Evolutionary conservation across 2,888 invertebrate genomes (phyloP).

Genomic region (Meganola albula): DNA sequence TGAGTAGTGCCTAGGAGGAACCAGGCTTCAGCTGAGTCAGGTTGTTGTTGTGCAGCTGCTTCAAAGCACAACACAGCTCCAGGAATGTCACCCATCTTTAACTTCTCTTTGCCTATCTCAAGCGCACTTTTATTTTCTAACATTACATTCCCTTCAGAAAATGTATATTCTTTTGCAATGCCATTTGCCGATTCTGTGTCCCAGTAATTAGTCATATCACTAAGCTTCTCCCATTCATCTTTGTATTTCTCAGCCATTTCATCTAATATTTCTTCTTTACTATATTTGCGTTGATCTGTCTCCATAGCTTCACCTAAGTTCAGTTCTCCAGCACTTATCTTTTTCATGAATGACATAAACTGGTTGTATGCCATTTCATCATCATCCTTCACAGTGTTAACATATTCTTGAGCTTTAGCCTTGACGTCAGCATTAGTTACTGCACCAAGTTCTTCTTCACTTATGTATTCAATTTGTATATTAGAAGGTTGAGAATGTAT

Average conservation of each 20-base stretch:
- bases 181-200: slow-evolving; percentile 73
- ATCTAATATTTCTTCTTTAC: slow-evolving; percentile 60
- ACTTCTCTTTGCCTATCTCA: slow-evolving; percentile 88
- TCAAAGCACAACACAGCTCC: slow-evolving; percentile 98
- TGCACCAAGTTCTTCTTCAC: slow-evolving; percentile 46
- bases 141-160: slow-evolving; percentile 92
- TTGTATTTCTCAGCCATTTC: slow-evolving; percentile 80
- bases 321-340: slow-evolving; percentile 82
- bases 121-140: slow-evolving; percentile 86
- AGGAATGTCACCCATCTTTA: slow-evolving; percentile 93
- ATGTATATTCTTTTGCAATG: slow-evolving; percentile 82
- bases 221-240: slow-evolving; percentile 88
- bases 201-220: slow-evolving; percentile 82
- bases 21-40: slow-evolving; percentile 90
- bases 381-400: slow-evolving; percentile 77
- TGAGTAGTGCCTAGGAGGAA: slow-evolving; percentile 92
- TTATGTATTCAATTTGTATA: slow-evolving; percentile 61
- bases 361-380: slow-evolving; percentile 85
- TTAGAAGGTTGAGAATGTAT: slow-evolving; percentile 39
- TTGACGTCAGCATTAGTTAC: slow-evolving; percentile 59
- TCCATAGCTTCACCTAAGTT: slow-evolving; percentile 70
- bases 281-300: slow-evolving; percentile 52
- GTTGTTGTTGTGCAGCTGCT: slow-evolving; percentile 91
- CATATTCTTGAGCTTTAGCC: slow-evolving; percentile 78
- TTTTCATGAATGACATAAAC: slow-evolving; percentile 91